Evolutionary conservation across 2,113 vertebrate species (phyloP).

Genomic region (Phalacrocorax carbo): DNA sequence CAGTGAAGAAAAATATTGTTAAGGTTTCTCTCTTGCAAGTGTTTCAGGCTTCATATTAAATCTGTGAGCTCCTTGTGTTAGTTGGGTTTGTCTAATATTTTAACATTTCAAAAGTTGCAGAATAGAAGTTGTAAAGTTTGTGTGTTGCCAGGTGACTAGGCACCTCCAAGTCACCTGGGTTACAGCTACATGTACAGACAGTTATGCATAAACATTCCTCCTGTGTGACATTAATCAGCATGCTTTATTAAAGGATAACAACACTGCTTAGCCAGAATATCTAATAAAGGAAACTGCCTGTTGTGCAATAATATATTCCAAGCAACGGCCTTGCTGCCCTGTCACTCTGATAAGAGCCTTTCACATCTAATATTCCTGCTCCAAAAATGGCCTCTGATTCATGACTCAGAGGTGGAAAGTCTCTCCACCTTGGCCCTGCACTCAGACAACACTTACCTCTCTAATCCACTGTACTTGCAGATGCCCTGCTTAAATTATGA

Average conservation of each 20-base stretch:
- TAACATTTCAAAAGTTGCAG: background rate
- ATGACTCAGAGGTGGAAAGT: background rate
- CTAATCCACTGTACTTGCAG: background rate
- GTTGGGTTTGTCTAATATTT: background rate
- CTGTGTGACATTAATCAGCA: background rate
- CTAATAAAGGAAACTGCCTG: background rate
- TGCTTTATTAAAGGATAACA: background rate
- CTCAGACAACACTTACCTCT: background rate
- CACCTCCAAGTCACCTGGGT: background rate
- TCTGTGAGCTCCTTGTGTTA: background rate
- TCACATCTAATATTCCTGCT: background rate
- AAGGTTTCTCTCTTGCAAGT: background rate
- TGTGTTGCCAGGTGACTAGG: background rate
- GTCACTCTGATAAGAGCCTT: background rate
- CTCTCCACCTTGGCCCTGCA: background rate
- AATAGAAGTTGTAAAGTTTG: background rate
- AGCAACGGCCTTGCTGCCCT: background rate
- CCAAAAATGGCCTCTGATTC: background rate
- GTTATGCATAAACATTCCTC: background rate
- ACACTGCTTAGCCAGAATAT: background rate
- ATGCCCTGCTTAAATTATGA: background rate
- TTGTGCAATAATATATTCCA: background rate
- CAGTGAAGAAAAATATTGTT: conserved; percentile 22
- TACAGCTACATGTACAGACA: background rate
- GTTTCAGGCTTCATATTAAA: conserved; percentile 10